Conservation (phyloP, 2,888 invertebrate species). For the Dastarcus helophoroides region DNA sequence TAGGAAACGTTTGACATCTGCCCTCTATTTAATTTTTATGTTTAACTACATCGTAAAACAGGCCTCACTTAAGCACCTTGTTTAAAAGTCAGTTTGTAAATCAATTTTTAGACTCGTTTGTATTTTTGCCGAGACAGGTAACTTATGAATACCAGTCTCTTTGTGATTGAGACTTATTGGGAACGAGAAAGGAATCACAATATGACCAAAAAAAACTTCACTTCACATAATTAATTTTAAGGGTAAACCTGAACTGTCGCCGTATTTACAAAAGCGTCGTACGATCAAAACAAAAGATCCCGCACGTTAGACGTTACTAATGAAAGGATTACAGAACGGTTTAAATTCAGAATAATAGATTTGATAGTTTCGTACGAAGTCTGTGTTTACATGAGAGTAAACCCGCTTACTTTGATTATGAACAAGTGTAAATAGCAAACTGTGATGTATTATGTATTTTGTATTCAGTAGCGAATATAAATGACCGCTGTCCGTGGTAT, state of each 20-base stretch:
- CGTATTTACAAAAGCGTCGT: too few species aligned
- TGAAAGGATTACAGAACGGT: too few species aligned
- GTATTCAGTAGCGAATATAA: conserved; percentile 29
- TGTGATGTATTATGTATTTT: conserved; percentile 25
- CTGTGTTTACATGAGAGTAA: too few species aligned
- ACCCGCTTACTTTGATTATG: too few species aligned
- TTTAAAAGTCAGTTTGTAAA: conserved; percentile 7
- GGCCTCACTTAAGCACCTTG: conserved; percentile 14
- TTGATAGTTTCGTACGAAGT: too few species aligned
- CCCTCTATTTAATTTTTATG: conserved; percentile 24
- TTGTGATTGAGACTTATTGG: background rate
- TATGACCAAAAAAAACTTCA: too few species aligned
- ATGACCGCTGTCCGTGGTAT: conserved; percentile 31
- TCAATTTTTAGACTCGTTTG: conserved; percentile 7
- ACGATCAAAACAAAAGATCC: too few species aligned
- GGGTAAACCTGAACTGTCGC: too few species aligned
- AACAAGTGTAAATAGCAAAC: conserved; percentile 17
- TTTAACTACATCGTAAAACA: conserved; percentile 21
- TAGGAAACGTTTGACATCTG: conserved; percentile 24
- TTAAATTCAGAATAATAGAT: too few species aligned
- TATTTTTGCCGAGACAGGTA: too few species aligned
- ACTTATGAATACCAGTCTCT: background rate
- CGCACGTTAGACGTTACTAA: too few species aligned
- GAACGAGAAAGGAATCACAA: background rate
- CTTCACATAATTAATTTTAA: too few species aligned